Evolutionary conservation across 2,888 invertebrate genomes (phyloP).

Genomic region (Saturnia pavonia): DNA sequence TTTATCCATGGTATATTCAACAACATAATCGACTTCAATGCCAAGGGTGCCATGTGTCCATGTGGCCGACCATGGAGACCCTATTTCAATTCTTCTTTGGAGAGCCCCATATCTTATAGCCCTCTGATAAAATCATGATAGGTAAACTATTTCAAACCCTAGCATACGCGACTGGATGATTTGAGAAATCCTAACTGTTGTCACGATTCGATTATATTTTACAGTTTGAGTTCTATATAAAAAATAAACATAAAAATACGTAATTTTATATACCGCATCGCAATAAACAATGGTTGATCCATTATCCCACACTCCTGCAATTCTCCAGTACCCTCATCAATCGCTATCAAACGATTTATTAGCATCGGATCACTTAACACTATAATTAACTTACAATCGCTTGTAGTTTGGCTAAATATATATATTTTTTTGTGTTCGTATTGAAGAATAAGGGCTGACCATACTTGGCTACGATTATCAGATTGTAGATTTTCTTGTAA

Average conservation of each 20-base stretch:
- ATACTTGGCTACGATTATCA: background rate
- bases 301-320: background rate
- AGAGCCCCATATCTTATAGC: too few relatives aligned
- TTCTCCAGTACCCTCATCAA: background rate
- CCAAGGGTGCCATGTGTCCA: too few relatives aligned
- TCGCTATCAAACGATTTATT: slow-evolving; percentile 4
- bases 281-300: background rate
- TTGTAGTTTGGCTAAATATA: background rate
- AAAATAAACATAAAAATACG: background rate
- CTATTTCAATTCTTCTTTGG: too few relatives aligned
- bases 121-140: too few relatives aligned
- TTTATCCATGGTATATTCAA: too few relatives aligned
- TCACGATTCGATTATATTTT: too few relatives aligned
- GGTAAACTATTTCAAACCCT: too few relatives aligned
- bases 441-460: background rate
- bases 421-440: background rate
- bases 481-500: background rate
- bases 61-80: too few relatives aligned
- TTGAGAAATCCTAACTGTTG: too few relatives aligned
- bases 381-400: slow-evolving; percentile 6
- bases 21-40: too few relatives aligned
- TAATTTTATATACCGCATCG: background rate
- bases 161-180: too few relatives aligned
- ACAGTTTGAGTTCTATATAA: background rate
- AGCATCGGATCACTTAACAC: slow-evolving; percentile 8